Evolutionary conservation across 2,113 vertebrate genomes (phyloP), one percentile per base, ranked within the genome.

Genomic region (Notothenia coriiceps): DNA sequence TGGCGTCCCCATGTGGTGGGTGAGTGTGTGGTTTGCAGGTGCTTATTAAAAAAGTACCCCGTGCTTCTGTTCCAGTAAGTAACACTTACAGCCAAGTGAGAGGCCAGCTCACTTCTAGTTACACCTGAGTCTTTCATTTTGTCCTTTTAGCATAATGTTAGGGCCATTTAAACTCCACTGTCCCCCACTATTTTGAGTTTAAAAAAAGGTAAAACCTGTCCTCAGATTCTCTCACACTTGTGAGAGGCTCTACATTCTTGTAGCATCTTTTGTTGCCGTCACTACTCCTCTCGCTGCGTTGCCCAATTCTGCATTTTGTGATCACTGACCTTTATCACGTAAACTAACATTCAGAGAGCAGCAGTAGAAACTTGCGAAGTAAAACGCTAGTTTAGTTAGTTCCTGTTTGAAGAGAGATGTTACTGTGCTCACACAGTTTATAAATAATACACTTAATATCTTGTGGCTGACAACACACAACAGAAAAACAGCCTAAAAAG

Each of bases 31-130:
- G 15, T 69, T 79, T 65, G 43, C 2, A 56, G 60, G 69, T 61
- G 70, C 71, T 74, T 65, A 86, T 71, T 79, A 63, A 49, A 65
- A 79, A 72, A 61, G 56, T 9, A 11, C 33, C 64, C 29, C 49
- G 54, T 43, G 70, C 49, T 75, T 70, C 17, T 69, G 35, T 83
- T 80, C 64, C 55, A 67, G 70, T 70, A 56, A 79, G 6, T n/a
- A 49, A 50, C 52, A 20, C 13, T 10, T 54, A 17, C 0, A 83
- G 22, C 35, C 18, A 51, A 64, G 61, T 63, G 9, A 71, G 60
- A 74, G 0, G 10, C 25, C 59, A 73, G 44, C 29, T 62, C 22
- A 44, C 43, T n/a, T 3, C 4, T 33, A 57, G 43, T 61, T 40
- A 52, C 51, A 44, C 51, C 59, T 51, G 0, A 60, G 40, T n/a